These are phyloP conservation scores for Protobothrops flavoviridis DNA, from an alignment of 2,113 vertebrate species.

Conservation along the genomic window DNA sequence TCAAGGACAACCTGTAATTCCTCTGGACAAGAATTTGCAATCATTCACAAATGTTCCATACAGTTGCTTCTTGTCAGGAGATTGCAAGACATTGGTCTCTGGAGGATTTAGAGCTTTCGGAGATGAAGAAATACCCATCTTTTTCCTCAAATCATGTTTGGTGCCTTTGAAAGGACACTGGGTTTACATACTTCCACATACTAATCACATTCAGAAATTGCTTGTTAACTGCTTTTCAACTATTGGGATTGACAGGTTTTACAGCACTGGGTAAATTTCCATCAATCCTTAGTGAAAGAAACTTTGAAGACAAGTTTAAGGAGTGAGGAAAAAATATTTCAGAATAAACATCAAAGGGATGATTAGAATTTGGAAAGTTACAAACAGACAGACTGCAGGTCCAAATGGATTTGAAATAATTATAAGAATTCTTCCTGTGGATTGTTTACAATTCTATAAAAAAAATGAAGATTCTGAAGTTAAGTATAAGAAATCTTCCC, in stretches of 20 bases:
- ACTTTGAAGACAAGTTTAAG: background rate
- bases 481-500: background rate
- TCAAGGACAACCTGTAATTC: too few species aligned
- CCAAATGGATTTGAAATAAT: too few species aligned
- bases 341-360: too few species aligned
- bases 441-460: too few species aligned
- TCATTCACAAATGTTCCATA: too few species aligned
- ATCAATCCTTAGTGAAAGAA: background rate
- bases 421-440: too few species aligned
- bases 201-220: background rate
- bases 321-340: background rate
- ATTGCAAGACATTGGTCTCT: background rate
- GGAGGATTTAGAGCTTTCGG: too few species aligned
- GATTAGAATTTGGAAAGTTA: background rate
- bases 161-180: background rate
- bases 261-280: background rate
- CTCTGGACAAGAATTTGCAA: background rate
- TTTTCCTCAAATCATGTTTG: too few species aligned
- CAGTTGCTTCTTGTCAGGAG: background rate
- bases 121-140: too few species aligned
- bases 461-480: too few species aligned
- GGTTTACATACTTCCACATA: background rate
- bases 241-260: background rate
- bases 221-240: too few species aligned
- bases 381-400: too few species aligned